phyloP scores from a whole-genome alignment of 2,113 vertebrate genomes.

The Malurus cyaneus region DNA sequence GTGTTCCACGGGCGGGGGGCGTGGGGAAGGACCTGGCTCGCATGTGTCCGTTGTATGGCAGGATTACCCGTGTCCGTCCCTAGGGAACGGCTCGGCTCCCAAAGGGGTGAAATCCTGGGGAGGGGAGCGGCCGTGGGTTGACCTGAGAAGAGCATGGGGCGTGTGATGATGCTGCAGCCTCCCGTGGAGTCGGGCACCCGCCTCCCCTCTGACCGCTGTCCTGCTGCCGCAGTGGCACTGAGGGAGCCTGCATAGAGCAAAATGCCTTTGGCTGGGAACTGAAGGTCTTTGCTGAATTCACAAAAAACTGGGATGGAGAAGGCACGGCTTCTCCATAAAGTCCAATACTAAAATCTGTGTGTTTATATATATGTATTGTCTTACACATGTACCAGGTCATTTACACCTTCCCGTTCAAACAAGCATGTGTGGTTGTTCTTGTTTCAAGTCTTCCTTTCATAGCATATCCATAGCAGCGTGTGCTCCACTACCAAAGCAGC shows the following conservation, averaged over 20 bases:
- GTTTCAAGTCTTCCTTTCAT: background rate
- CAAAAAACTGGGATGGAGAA: accelerated
- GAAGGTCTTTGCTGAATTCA: background rate
- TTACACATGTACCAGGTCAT: accelerated
- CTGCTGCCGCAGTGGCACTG: background rate
- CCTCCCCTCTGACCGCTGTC: too few relatives aligned
- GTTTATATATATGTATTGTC: accelerated
- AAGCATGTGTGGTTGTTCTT: background rate
- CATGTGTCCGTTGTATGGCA: accelerated
- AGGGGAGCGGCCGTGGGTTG: accelerated
- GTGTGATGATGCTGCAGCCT: background rate
- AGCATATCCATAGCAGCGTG: background rate
- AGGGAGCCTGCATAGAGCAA: background rate
- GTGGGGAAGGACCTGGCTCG: background rate
- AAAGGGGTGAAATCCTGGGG: accelerated
- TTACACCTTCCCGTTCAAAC: background rate
- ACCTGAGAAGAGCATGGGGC: accelerated
- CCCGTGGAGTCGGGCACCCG: accelerated
- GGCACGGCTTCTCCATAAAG: background rate
- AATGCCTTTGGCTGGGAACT: background rate
- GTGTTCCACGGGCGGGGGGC: accelerated
- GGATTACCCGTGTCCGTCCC: background rate
- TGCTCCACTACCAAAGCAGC: accelerated
- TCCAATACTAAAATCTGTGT: too few relatives aligned
- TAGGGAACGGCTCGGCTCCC: background rate